Conservation (phyloP, 2,888 invertebrate genomes). For the Buathra laborator region DNA sequence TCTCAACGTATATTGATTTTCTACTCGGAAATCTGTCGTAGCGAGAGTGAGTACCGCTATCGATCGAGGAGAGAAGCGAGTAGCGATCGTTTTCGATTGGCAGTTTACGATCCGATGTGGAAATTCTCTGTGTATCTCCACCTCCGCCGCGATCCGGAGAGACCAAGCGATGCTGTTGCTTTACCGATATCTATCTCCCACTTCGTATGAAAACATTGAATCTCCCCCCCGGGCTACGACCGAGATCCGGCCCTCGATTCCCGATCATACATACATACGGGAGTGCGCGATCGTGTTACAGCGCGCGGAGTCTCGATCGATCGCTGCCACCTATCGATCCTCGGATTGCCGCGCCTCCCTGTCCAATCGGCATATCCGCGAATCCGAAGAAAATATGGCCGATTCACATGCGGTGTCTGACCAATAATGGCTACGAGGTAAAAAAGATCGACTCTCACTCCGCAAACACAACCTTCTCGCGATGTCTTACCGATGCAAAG, state of each 20-base stretch:
- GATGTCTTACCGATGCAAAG: neutral
- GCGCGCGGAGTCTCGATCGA: conserved; percentile 55
- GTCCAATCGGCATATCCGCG: conserved; percentile 78
- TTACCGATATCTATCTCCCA: conserved; percentile 47
- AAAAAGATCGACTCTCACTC: neutral
- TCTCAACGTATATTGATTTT: conserved; percentile 65
- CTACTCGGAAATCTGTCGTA: conserved; percentile 69
- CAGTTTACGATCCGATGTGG: conserved; percentile 71
- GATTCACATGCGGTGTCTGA: conserved; percentile 48
- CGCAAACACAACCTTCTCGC: conserved; percentile 3
- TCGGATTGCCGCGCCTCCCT: conserved; percentile 70
- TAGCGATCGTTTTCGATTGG: conserved; percentile 65
- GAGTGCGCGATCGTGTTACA: conserved; percentile 28
- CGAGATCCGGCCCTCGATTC: conserved; percentile 64
- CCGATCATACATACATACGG: conserved; percentile 52
- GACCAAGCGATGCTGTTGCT: conserved; percentile 38
- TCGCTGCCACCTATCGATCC: conserved; percentile 66
- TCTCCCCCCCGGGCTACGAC: conserved; percentile 52
- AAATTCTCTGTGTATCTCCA: conserved; percentile 75
- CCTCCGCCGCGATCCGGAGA: conserved; percentile 51
- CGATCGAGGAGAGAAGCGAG: conserved; percentile 58
- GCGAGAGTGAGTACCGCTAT: conserved; percentile 46
- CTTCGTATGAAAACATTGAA: conserved; percentile 30
- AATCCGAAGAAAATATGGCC: conserved; percentile 79
- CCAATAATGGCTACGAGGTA: conserved; percentile 1